Evolutionary conservation across 2,888 invertebrate genomes (phyloP).

Genomic region (Listrodromus nycthemerus): DNA sequence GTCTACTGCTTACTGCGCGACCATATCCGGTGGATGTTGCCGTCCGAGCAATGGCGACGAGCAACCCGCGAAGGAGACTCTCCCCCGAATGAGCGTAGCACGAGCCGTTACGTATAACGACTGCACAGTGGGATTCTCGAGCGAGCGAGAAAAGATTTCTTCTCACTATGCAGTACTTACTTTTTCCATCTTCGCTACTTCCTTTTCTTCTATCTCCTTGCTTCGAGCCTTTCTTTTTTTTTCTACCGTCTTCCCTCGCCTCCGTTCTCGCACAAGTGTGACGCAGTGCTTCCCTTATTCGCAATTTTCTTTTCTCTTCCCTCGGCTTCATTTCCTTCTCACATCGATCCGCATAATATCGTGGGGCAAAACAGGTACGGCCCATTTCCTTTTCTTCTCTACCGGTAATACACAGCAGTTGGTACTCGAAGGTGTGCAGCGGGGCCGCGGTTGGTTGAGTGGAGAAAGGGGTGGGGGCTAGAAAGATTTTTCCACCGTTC

Average conservation of each 20-base stretch:
- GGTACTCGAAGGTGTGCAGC: not conserved
- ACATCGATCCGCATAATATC: conserved; percentile 51
- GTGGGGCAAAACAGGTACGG: conserved; percentile 16
- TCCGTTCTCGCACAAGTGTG: not conserved
- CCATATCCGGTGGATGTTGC: conserved; percentile 57
- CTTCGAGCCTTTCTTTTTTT: conserved; percentile 5
- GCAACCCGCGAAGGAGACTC: conserved; percentile 42
- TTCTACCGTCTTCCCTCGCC: conserved; percentile 3
- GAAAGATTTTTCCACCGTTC: conserved; percentile 31
- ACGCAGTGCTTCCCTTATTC: conserved; percentile 1
- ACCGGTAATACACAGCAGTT: conserved; percentile 19
- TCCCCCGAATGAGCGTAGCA: conserved; percentile 61
- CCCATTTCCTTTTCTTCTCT: conserved; percentile 39
- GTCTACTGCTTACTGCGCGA: conserved; percentile 66
- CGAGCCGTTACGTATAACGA: conserved; percentile 67
- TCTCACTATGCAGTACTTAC: conserved; percentile 11
- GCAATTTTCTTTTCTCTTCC: conserved; percentile 5
- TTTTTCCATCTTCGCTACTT: conserved; percentile 35
- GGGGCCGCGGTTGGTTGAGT: too few species aligned
- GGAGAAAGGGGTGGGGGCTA: too few species aligned
- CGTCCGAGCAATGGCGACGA: conserved; percentile 20
- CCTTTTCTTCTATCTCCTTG: conserved; percentile 9
- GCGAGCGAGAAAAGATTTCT: conserved; percentile 32
- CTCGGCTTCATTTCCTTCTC: conserved; percentile 26
- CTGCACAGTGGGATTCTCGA: conserved; percentile 27